phyloP scores from a whole-genome alignment of 2,888 invertebrate species.

The Dioctria linearis region DNA sequence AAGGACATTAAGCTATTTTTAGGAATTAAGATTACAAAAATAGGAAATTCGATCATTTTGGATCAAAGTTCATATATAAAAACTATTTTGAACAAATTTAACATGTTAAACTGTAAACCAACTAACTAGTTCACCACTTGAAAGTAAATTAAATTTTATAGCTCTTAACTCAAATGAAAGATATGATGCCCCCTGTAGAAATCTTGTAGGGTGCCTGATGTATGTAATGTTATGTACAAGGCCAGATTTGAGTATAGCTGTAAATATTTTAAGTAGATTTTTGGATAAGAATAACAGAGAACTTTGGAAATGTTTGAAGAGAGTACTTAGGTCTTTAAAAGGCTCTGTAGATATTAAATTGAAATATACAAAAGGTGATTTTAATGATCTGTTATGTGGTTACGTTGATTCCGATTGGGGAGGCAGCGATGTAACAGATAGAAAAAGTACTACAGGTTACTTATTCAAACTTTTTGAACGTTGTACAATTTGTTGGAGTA shows the following conservation, averaged over 20 bases:
- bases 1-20: too few relatives aligned
- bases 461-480: too few relatives aligned
- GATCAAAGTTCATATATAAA: too few relatives aligned
- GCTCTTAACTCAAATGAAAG: conserved; percentile 61
- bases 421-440: accelerated
- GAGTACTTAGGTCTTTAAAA: conserved; percentile 43
- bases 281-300: conserved; percentile 57
- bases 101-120: conserved; percentile 60
- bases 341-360: conserved; percentile 52
- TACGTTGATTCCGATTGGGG: too few relatives aligned
- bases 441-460: conserved; percentile 57
- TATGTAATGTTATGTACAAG: conserved; percentile 57
- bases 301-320: conserved; percentile 56
- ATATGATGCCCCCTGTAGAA: conserved; percentile 61
- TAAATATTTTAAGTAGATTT: conserved; percentile 50
- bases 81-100: too few relatives aligned
- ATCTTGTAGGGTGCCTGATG: conserved; percentile 59
- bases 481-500: too few relatives aligned
- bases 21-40: too few relatives aligned
- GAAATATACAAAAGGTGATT: conserved; percentile 37
- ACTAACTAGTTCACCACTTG: conserved; percentile 56
- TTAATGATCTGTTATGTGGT: too few relatives aligned
- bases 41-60: too few relatives aligned
- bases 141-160: conserved; percentile 60
- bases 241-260: conserved; percentile 53